These are phyloP conservation scores for Cephalopholis sonnerati DNA, from an alignment of 2,113 vertebrate genomes.

Conservation along the genomic window DNA sequence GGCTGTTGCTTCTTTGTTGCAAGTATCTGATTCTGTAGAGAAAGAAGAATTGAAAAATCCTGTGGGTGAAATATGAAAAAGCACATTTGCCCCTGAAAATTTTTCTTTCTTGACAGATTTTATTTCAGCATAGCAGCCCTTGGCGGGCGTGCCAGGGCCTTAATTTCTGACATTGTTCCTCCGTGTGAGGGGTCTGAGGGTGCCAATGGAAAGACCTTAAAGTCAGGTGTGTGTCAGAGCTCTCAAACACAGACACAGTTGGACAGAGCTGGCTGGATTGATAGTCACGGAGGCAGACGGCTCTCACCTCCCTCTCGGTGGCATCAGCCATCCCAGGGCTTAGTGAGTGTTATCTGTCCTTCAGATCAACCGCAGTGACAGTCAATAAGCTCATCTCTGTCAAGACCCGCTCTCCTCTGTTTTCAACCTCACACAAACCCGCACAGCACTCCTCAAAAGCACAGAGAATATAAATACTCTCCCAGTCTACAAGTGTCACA, in stretches of 20 bases:
- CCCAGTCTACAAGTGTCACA: neutral
- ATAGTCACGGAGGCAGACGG: conserved; percentile 12
- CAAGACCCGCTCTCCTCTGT: conserved; percentile 7
- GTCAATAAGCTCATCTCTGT: conserved; percentile 49
- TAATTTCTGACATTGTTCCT: conserved; percentile 13
- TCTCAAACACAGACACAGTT: neutral
- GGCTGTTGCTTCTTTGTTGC: neutral
- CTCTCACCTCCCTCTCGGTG: conserved; percentile 17
- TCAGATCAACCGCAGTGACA: conserved; percentile 57
- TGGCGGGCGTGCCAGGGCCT: neutral
- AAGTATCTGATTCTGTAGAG: neutral
- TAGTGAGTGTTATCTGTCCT: conserved; percentile 54
- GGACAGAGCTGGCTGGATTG: conserved; percentile 29
- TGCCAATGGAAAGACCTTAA: neutral
- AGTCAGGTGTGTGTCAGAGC: conserved; percentile 9
- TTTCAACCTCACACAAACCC: conserved; percentile 10
- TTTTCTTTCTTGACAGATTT: conserved; percentile 23
- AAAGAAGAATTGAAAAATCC: neutral
- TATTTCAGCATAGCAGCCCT: conserved; percentile 1
- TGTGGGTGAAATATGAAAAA: conserved; percentile 12
- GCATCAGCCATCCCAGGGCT: conserved; percentile 27
- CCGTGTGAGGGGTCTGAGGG: neutral
- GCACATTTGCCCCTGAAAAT: neutral
- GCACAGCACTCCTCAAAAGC: neutral
- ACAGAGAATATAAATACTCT: neutral